Conservation (phyloP, 2,113 vertebrate genomes). For the Tor tambroides region DNA sequence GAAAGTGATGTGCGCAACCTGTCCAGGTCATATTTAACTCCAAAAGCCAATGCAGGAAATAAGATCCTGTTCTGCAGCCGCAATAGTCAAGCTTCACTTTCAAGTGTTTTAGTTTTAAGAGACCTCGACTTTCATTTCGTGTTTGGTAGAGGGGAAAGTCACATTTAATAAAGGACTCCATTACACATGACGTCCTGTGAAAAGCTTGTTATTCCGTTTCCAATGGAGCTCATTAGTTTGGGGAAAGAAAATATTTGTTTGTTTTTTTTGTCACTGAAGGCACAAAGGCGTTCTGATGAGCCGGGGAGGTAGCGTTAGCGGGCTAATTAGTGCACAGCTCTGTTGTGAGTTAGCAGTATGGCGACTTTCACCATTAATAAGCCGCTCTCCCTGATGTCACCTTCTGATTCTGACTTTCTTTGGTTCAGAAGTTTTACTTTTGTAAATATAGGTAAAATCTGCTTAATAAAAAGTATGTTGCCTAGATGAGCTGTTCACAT, state of each 20-base stretch:
- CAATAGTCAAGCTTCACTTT: constrained; percentile 19
- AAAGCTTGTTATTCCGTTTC: constrained; percentile 38
- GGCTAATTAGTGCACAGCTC: constrained; percentile 50
- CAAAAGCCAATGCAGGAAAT: background rate
- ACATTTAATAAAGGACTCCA: constrained; percentile 49
- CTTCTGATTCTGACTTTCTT: background rate
- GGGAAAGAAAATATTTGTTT: constrained; percentile 22
- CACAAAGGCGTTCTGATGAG: constrained; percentile 42
- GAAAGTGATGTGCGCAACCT: background rate
- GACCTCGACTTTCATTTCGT: constrained; percentile 33
- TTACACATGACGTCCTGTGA: constrained; percentile 15
- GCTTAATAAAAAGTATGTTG: background rate
- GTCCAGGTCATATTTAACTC: background rate
- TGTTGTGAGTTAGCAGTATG: constrained; percentile 34
- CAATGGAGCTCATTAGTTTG: constrained; percentile 55
- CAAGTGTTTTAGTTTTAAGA: constrained; percentile 25
- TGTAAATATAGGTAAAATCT: background rate
- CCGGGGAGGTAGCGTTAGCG: background rate
- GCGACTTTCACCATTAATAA: constrained; percentile 43
- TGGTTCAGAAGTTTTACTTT: background rate
- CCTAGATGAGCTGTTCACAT: background rate
- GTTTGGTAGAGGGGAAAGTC: constrained; percentile 4
- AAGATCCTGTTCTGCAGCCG: background rate
- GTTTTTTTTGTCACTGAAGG: constrained; percentile 35
- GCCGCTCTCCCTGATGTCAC: constrained; percentile 6